Evolutionary conservation across 1,140 invertebrate species (phyloP), one percentile per base, ranked within the genome.

Genomic region (Drosophila mayri): DNA sequence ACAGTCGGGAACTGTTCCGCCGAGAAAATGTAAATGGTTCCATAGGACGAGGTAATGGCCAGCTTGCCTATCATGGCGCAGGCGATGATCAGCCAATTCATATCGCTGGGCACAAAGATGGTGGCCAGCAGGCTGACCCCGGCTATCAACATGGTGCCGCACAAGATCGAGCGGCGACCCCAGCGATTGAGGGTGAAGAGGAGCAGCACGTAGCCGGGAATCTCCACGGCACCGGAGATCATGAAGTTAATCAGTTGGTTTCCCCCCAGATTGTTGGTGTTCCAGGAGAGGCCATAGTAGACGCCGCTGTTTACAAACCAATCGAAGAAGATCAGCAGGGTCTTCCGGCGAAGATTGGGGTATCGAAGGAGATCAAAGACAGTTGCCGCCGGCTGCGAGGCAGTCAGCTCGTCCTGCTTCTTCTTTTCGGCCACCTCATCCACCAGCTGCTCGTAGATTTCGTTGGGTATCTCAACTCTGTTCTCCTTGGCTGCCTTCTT

Each of bases 1-100:
- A 96, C 95, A 0, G 97, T 98, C 1, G 97, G 97, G 87, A 97
- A 97, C 81, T 97, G 95, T 93, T 98, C 97, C 2, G 95, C 95
- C 8, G 97, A 95, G 82, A 96, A 97, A 49, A 97, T 94, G 84
- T 97, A 98, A 35, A 97, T 95, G 1, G 96, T 95, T 16, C 95
- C 96, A 83, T 97, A 98, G 4, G 96, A 96, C 0, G 96, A 94
- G 1, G 97, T 97, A 47, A 97, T 97, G 14, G 96, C 95, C 81
- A 98, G 93, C 93, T 98, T 98, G 11, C 96, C 97, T 38, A 96
- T 92, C 96, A 98, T 97, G 2, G 96, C 96, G 43, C 96, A 94
- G n/a, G 94, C 93, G 7, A 96, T 94, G 3, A 95, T 92, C 35
- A 96, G 76, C 94, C 95, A 96, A 4, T 93, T 93, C 60, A 94